Evolutionary conservation across 2,888 invertebrate genomes (phyloP).

Genomic region (Scaeva pyrastri): DNA sequence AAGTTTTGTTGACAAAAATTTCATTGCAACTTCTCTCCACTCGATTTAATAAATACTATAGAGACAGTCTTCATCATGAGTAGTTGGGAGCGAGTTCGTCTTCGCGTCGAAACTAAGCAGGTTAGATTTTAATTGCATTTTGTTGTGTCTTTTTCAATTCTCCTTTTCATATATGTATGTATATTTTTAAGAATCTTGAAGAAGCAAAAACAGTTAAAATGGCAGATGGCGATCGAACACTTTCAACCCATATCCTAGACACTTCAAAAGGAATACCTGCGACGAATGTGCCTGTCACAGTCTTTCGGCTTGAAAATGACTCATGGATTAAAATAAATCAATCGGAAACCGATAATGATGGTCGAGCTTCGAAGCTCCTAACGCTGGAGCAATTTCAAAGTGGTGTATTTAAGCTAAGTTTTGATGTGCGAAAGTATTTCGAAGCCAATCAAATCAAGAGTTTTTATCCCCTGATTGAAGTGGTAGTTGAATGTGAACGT

Average conservation of each 20-base stretch:
- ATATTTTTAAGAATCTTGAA: conserved; percentile 44
- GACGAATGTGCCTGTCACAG: conserved; percentile 87
- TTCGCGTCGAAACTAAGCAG: conserved; percentile 78
- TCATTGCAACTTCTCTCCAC: background rate
- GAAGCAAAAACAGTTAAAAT: conserved; percentile 41
- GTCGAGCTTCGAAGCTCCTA: conserved; percentile 88
- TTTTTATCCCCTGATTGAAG: conserved; percentile 91
- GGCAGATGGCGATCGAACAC: conserved; percentile 84
- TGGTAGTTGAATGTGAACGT: conserved; percentile 88
- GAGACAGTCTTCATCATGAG: conserved; percentile 76
- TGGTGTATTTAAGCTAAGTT: conserved; percentile 90
- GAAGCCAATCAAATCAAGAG: conserved; percentile 86
- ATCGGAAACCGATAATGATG: conserved; percentile 87
- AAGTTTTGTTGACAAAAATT: conserved; percentile 32
- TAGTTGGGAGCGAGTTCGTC: conserved; percentile 78
- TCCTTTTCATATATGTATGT: background rate
- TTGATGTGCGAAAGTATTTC: conserved; percentile 90
- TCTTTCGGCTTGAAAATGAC: conserved; percentile 85
- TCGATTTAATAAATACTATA: background rate
- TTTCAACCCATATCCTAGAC: conserved; percentile 91
- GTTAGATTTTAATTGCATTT: conserved; percentile 47
- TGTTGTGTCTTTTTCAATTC: background rate
- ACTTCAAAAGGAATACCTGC: conserved; percentile 89
- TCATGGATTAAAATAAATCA: conserved; percentile 89
- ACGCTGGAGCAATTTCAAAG: conserved; percentile 86